Evolutionary conservation across 92 coral and sea anemone species (phyloP), one percentile per base, ranked within the genome.

Genomic region (Porites lobata): DNA sequence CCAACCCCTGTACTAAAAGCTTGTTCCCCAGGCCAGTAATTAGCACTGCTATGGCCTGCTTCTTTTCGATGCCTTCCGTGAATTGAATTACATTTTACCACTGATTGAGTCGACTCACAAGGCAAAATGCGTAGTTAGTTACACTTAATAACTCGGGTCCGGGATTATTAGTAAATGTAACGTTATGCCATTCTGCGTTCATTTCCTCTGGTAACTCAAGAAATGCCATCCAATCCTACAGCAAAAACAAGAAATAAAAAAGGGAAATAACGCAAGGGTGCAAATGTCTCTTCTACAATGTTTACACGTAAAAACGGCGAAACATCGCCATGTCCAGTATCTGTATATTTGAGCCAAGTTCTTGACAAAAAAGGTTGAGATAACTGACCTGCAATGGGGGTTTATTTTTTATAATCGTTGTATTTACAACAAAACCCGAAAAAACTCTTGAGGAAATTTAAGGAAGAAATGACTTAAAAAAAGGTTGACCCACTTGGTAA

Each of bases 161-260:
- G n/a, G 50, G 65, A 47, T 29, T 78, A 83, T 86, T 89, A 11
- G 61, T 57, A 26, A 94, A 92, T 15, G 75, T 24, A 24, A 94
- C 32, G 3, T 76, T 86, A 59, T 87, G 87, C 81, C 58, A 71
- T 18, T 67, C 87, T 1, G 86, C 92, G 7, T n/a, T 62, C 69
- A 92, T 72, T 51, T 74, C 65, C 29, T 73, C 72, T 17, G 98
- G 98, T 0, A 94, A 85, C 0, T 84, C 88, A 6, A 78, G 78
- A 78, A 92, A 92, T 7, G 98, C 98, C 2, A 92, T 71, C 98
- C 98, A 94, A 59, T 79, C 85, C 98, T 94, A 57, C 3, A 20
- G 61, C 13, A 50, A 17, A 50, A 69, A 6, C n/a, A 20, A 24
- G 50, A 51, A 47, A 68, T 6, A 67, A 43, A 1, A 43, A 38